Evolutionary conservation across 2,797 vertebrate genomes (phyloP).

Genomic region (Sebastes dallii): DNA sequence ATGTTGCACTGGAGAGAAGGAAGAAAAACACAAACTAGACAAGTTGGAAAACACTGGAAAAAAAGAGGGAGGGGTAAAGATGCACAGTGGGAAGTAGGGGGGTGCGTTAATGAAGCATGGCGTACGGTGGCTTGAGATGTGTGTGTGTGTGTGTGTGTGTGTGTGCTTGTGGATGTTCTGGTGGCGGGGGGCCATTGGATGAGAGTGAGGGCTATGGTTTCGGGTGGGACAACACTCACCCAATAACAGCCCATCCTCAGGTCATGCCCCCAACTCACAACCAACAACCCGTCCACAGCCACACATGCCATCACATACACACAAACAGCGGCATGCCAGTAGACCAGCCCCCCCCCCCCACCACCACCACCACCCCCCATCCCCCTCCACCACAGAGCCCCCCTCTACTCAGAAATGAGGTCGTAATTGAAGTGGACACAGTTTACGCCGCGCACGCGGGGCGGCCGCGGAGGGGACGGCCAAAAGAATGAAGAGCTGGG

Average conservation of each 20-base stretch:
- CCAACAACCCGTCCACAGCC: conserved; percentile 55
- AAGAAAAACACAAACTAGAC: conserved; percentile 57
- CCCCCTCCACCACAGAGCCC: conserved; percentile 57
- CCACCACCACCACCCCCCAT: not conserved
- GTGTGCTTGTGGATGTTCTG: conserved; percentile 20
- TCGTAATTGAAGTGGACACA: conserved; percentile 84
- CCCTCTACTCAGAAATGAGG: conserved; percentile 75
- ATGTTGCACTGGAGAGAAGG: conserved; percentile 91
- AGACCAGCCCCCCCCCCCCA: conserved; percentile 41
- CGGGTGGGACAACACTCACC: conserved; percentile 68
- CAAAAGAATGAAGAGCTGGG: conserved; percentile 62
- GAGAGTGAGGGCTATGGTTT: conserved; percentile 49
- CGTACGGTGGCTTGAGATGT: conserved; percentile 47
- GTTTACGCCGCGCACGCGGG: conserved; percentile 69
- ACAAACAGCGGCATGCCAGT: conserved; percentile 45
- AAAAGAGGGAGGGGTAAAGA: conserved; percentile 37
- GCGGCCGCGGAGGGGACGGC: conserved; percentile 47
- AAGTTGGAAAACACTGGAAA: conserved; percentile 52
- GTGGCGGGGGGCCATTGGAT: conserved; percentile 51
- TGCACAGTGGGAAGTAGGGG: conserved; percentile 57
- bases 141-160: conserved; percentile 25
- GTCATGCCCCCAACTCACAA: conserved; percentile 63
- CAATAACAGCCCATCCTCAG: conserved; percentile 71
- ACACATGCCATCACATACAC: conserved; percentile 46
- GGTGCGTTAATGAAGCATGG: conserved; percentile 71